Percentiles rank a stretch among this genome's conserved stretches.
Conservation (phyloP, 2,113 vertebrate genomes). For the Brachirus orientalis region DNA sequence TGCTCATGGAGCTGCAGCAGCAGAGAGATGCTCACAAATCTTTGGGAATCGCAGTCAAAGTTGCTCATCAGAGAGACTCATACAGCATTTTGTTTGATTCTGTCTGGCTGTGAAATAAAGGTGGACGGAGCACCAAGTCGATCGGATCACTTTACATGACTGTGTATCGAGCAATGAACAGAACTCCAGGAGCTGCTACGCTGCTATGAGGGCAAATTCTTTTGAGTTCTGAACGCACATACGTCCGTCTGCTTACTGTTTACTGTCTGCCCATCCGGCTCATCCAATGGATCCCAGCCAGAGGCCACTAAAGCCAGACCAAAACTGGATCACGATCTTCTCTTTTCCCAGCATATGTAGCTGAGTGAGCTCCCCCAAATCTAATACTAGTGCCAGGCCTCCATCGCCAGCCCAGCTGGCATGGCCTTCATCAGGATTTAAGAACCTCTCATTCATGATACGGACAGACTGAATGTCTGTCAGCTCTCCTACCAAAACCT, state of each 20-base stretch:
- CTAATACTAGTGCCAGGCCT: constrained; percentile 43
- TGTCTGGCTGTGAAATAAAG: constrained; percentile 33
- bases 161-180: constrained; percentile 41
- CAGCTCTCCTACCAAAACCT: constrained; percentile 50
- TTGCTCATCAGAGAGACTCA: constrained; percentile 52
- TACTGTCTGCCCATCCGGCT: constrained; percentile 31
- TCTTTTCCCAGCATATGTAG: constrained; percentile 13
- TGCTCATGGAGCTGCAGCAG: constrained; percentile 10
- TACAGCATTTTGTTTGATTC: constrained; percentile 40
- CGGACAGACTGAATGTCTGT: constrained; percentile 42
- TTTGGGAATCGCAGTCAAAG: constrained; percentile 45
- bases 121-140: constrained; percentile 18
- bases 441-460: constrained; percentile 66
- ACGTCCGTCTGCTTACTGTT: constrained; percentile 43
- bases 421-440: constrained; percentile 75
- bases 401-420: constrained; percentile 67
- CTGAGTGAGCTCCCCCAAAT: constrained; percentile 20
- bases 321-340: constrained; percentile 55
- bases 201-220: constrained; percentile 50
- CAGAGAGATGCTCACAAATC: constrained; percentile 34
- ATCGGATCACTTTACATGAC: constrained; percentile 44
- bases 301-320: constrained; percentile 41
- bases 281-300: constrained; percentile 46
- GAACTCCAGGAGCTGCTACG: constrained; percentile 40
- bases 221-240: constrained; percentile 51